Evolutionary conservation across 2,113 vertebrate genomes (phyloP).

Genomic region (Pipra filicauda): DNA sequence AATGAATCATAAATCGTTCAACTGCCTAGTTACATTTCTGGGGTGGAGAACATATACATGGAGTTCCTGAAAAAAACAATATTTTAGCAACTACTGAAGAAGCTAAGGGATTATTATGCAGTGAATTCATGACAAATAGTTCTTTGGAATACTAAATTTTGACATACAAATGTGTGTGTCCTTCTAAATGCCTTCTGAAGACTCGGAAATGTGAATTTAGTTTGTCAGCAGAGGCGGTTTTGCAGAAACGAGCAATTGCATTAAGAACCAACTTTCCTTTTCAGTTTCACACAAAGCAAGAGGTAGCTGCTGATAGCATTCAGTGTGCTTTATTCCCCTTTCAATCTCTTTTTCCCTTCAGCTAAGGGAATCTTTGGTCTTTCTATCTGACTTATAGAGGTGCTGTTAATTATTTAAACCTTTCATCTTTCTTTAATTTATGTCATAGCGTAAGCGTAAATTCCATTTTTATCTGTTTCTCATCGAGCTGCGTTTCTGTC

Average conservation of each 20-base stretch:
- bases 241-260: background rate
- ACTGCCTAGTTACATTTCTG: background rate
- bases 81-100: background rate
- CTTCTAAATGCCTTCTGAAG: background rate
- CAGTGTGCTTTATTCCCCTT: background rate
- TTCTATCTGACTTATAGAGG: constrained; percentile 30
- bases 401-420: constrained; percentile 39
- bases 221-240: background rate
- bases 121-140: background rate
- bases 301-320: background rate
- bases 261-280: background rate
- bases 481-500: constrained; percentile 77
- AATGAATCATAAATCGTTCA: constrained; percentile 36
- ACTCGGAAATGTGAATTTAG: background rate
- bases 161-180: background rate
- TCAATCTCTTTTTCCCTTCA: background rate
- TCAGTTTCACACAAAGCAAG: background rate
- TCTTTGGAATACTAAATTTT: background rate
- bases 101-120: background rate
- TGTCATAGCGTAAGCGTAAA: constrained; percentile 67
- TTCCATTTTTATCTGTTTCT: constrained; percentile 74
- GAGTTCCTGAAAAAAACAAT: background rate
- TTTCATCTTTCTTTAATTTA: constrained; percentile 77
- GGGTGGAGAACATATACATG: background rate
- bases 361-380: background rate